These are phyloP conservation scores for Patella depressa DNA, from an alignment of 2,888 invertebrate species.

Conservation along the genomic window DNA sequence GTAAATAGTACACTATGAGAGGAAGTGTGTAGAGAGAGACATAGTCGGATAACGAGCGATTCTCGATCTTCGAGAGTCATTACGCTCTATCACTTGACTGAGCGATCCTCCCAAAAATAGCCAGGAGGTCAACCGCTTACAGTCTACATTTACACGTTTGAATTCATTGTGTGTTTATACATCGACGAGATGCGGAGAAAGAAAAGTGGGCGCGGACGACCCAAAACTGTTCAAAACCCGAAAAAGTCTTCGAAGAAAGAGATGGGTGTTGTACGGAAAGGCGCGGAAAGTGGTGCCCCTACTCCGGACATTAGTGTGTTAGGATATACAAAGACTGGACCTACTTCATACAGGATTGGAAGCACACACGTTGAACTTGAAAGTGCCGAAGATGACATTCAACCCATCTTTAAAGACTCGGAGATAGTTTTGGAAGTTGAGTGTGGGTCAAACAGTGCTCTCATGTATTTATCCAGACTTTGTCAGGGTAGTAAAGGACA, in stretches of 20 bases:
- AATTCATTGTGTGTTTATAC: too few relatives aligned
- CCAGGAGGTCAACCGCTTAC: too few relatives aligned
- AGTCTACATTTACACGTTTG: too few relatives aligned
- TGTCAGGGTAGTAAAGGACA: conserved; percentile 73
- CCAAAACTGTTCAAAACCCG: conserved; percentile 17
- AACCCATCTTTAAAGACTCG: conserved; percentile 43
- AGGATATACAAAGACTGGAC: conserved; percentile 39
- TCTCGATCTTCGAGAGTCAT: neutral
- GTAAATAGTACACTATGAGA: conserved; percentile 5
- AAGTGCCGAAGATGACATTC: conserved; percentile 44
- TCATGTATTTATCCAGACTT: conserved; percentile 68
- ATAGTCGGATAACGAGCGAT: neutral
- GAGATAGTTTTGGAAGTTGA: conserved; percentile 68
- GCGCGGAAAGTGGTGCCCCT: conserved; percentile 2
- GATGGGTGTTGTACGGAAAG: neutral
- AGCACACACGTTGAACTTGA: conserved; percentile 37
- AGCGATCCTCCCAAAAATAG: neutral
- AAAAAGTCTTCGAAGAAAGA: neutral
- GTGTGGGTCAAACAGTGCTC: conserved; percentile 68
- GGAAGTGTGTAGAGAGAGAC: conserved; percentile 7
- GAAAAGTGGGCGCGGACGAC: conserved; percentile 16
- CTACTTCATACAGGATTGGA: conserved; percentile 37
- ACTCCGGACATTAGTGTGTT: conserved; percentile 29
- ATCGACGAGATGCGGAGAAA: conserved; percentile 14
- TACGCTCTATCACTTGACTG: conserved; percentile 10